Percentiles rank a stretch among this genome's conserved stretches.
These are phyloP conservation scores for Acanthornis magna DNA, from an alignment of 2,797 vertebrate species.

Conservation along the genomic window DNA sequence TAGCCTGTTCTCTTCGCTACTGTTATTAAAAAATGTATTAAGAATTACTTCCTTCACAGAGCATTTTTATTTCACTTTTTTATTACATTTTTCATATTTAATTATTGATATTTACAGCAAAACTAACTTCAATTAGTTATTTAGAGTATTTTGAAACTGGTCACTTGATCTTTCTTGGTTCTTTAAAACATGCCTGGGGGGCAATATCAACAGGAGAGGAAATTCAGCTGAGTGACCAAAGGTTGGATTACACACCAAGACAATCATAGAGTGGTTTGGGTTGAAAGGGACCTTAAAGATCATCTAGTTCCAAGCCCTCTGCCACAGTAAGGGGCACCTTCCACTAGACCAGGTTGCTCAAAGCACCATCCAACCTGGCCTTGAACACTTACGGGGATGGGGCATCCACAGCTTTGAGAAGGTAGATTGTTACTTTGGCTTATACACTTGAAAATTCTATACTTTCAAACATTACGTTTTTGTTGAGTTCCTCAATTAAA, in stretches of 20 bases:
- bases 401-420: rapidly evolving
- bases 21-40: neutral
- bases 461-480: neutral
- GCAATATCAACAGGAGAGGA: neutral
- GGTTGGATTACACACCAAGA: neutral
- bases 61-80: neutral
- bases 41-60: neutral
- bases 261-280: neutral
- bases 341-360: neutral
- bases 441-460: neutral
- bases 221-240: neutral
- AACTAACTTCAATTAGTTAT: neutral
- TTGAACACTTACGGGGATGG: neutral
- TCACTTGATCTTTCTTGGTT: neutral
- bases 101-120: neutral
- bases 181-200: neutral
- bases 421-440: neutral
- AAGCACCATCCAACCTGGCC: neutral
- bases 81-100: neutral
- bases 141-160: neutral
- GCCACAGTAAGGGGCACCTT: neutral
- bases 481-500: neutral
- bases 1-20: neutral
- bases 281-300: neutral
- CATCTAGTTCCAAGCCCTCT: neutral